phyloP scores from a whole-genome alignment of 2,888 invertebrate genomes.

The Colletes collaris region DNA sequence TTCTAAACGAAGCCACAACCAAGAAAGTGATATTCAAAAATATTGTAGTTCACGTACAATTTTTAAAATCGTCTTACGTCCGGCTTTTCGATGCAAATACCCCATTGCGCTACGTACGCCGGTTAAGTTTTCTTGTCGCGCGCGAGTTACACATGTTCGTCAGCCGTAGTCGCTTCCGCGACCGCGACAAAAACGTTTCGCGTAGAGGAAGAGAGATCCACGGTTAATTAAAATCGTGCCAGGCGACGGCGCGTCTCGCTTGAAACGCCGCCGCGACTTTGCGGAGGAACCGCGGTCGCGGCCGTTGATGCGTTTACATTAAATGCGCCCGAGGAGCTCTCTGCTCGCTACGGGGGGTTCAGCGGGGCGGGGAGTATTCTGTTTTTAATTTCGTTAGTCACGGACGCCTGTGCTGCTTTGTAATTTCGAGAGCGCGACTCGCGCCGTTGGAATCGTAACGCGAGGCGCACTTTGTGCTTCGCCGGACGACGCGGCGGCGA shows the following conservation, averaged over 20 bases:
- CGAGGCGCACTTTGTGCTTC: neutral
- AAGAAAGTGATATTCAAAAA: too few species aligned
- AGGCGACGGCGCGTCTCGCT: slow-evolving; percentile 52
- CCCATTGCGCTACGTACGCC: neutral
- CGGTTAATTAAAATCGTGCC: slow-evolving; percentile 74
- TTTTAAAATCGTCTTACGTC: too few species aligned
- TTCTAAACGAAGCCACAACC: too few species aligned
- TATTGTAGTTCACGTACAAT: too few species aligned
- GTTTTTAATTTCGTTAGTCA: slow-evolving; percentile 48
- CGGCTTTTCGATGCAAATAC: slow-evolving; percentile 16
- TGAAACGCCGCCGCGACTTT: slow-evolving; percentile 21
- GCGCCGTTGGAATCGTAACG: slow-evolving; percentile 14
- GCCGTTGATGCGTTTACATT: slow-evolving; percentile 40
- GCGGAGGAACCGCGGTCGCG: slow-evolving; percentile 19
- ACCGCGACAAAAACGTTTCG: slow-evolving; percentile 42
- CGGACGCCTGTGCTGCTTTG: slow-evolving; percentile 38
- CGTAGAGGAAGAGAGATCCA: slow-evolving; percentile 48
- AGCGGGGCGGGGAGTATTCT: slow-evolving; percentile 12
- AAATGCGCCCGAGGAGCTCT: slow-evolving; percentile 34
- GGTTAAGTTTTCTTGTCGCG: neutral
- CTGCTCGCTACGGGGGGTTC: neutral
- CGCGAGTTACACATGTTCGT: slow-evolving; percentile 35
- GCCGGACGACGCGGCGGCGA: slow-evolving; percentile 11
- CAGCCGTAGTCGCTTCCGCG: slow-evolving; percentile 59
- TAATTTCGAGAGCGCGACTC: slow-evolving; percentile 28